These are phyloP conservation scores for Eleginops maclovinus DNA, from an alignment of 2,113 vertebrate species.

Conservation along the genomic window DNA sequence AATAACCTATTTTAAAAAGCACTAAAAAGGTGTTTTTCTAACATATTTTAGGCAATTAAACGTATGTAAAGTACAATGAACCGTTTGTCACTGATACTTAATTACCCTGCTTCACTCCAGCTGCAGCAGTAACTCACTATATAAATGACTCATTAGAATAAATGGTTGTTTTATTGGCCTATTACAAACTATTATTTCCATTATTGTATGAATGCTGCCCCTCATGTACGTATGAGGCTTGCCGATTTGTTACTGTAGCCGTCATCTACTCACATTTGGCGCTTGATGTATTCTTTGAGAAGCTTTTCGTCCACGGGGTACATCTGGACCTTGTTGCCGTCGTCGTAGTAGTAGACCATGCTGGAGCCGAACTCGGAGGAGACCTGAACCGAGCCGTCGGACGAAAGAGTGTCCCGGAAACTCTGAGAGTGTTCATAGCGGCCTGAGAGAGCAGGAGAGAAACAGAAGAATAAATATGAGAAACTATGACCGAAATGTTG, in stretches of 20 bases:
- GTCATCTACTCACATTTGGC: slow-evolving; percentile 91
- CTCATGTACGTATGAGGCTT: no score
- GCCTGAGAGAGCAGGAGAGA: slow-evolving; percentile 76
- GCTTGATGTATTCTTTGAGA: slow-evolving; percentile 96
- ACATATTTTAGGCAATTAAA: background rate
- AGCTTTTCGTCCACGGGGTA: slow-evolving; percentile 93
- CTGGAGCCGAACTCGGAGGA: slow-evolving; percentile 83
- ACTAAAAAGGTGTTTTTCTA: no score
- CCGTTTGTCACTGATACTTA: background rate
- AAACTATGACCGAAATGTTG: background rate
- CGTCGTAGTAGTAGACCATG: slow-evolving; percentile 95
- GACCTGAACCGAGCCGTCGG: slow-evolving; percentile 81
- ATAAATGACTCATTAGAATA: no score
- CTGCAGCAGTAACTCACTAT: background rate
- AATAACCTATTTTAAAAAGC: no score
- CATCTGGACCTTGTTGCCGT: slow-evolving; percentile 91
- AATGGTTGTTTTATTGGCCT: background rate
- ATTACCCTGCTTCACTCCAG: background rate
- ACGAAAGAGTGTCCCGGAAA: slow-evolving; percentile 84
- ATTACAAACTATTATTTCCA: background rate
- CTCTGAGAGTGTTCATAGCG: slow-evolving; percentile 88
- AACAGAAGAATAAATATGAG: background rate
- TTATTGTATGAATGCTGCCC: no score
- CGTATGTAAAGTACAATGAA: background rate
- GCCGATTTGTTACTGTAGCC: background rate